Evolutionary conservation across 2,888 invertebrate genomes (phyloP), one percentile per base, ranked within the genome.

Genomic region (Doris montereyensis): DNA sequence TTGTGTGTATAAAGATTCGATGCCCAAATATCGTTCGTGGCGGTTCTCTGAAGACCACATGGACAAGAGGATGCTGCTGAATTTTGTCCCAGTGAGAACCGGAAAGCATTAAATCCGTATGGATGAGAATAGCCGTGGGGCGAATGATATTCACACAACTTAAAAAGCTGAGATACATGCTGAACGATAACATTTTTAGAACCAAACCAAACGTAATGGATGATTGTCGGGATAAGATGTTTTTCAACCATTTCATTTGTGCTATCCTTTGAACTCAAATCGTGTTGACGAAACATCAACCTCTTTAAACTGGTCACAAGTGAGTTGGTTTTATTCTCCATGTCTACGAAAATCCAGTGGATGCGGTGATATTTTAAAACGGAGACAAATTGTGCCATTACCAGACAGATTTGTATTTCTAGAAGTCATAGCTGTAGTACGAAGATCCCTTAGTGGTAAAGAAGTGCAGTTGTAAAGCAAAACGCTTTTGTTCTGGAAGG

Each of bases 161-260:
- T 2, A 88, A 76, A 13, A 88, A 84, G 76, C 89, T 89, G 3
- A 90, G 82, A 82, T 88, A 90, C 86, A 89, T 88, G 57, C 88
- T 83, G 78, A 87, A 89, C 34, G 87, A n/a, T 85, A 85, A 90
- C 85, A 26, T 84, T 79, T 21, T 84, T 82, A 2, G 81, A 82
- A 0, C 87, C 87, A 78, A 88, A 85, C 89, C 90, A 90, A 4
- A 89, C 86, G 81, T 89, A 88, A 80, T 90, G 90, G 4, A 87
- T 88, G 8, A 89, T 88, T 77, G 88, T 88, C 4, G 89, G 89
- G 28, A 90, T 88, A 4, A 82, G 81, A 2, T 4, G n/a, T 8
- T 17, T 24, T 24, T 57, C 71, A 34, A 60, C 62, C 26, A 17
- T 32, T 28, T n/a, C n/a, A n/a, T n/a, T n/a, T n/a, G n/a, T n/a